Evolutionary conservation across 2,113 vertebrate species (phyloP), one percentile per base, ranked within the genome.

Genomic region (Dascyllus trimaculatus): DNA sequence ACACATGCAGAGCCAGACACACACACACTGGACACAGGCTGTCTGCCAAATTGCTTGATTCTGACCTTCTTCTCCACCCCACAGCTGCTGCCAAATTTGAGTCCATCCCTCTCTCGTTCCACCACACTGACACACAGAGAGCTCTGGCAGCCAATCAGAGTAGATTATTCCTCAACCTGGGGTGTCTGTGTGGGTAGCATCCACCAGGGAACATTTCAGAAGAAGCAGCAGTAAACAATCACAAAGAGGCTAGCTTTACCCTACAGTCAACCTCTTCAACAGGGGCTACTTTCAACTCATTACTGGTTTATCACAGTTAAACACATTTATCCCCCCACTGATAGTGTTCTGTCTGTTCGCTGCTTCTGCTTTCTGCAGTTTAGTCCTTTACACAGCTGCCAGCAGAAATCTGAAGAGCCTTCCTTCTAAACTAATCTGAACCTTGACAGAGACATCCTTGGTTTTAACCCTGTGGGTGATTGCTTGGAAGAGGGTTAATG

Each of bases 31-130:
- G 67, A 82, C 71, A 24, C 21, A 80, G 86, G 70, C 72, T 7
- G 43, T 57, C 84, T 11, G 79, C 85, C 89, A 90, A 58, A 78
- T 77, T 56, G 82, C 70, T 86, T 49, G 59, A 65, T 67, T 85
- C 78, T 91, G 90, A 93, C 91, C 91, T 91, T 87, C 65, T 87
- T 89, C 82, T 90, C 78, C 81, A 86, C 78, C 77, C 65, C 69
- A 77, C 88, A 89, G 87, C 90, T 90, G 90, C 85, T 91, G 87
- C 86, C 89, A 90, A 85, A 88, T 81, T 82, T 75, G 56, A 88
- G 70, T 75, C 79, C 78, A 80, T 91, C 85, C 76, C 73, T 86
- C 52, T 69, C 45, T 74, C 53, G 2, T 53, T 84, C 83, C 53
- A 72, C 75, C 79, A 84, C 60, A 67, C 52, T 17, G 35, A 76